Percentiles rank a stretch among this genome's conserved stretches.
Evolutionary conservation across 2,113 vertebrate genomes (phyloP).

Genomic region (Electrona antarctica): DNA sequence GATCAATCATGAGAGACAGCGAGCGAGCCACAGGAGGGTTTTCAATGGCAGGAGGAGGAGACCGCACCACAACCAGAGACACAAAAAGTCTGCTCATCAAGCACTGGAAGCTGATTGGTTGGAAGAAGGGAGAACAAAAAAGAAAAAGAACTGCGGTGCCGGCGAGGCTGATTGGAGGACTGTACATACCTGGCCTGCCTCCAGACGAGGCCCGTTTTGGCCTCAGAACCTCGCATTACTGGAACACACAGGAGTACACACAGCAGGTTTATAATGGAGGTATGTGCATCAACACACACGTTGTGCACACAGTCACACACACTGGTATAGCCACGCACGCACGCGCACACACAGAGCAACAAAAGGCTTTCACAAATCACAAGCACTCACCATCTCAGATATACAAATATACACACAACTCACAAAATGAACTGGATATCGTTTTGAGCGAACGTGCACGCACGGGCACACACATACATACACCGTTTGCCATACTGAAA

Average conservation of each 20-base stretch:
- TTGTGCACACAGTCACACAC: neutral
- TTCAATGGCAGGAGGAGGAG: constrained; percentile 29
- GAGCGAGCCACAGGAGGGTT: constrained; percentile 37
- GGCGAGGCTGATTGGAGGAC: constrained; percentile 33
- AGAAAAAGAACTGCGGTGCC: too few species aligned
- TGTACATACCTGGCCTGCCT: constrained; percentile 76
- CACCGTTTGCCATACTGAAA: too few species aligned
- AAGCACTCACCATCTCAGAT: too few species aligned
- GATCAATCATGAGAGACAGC: constrained; percentile 34
- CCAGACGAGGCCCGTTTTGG: constrained; percentile 52
- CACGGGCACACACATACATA: too few species aligned
- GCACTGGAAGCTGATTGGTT: constrained; percentile 63
- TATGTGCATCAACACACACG: constrained; percentile 1
- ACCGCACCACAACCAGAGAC: constrained; percentile 49
- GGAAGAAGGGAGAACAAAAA: constrained; percentile 36
- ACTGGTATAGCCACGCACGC: neutral
- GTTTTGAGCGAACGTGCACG: too few species aligned
- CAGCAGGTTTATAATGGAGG: constrained; percentile 32
- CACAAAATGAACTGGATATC: too few species aligned
- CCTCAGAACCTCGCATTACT: constrained; percentile 77
- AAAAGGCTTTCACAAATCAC: too few species aligned
- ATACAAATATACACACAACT: too few species aligned
- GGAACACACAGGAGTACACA: constrained; percentile 71
- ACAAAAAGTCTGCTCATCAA: constrained; percentile 44
- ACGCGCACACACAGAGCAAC: neutral